Base-by-base conservation (phyloP, 1,140 invertebrate species). In the Drosophila watanabei region DNA sequence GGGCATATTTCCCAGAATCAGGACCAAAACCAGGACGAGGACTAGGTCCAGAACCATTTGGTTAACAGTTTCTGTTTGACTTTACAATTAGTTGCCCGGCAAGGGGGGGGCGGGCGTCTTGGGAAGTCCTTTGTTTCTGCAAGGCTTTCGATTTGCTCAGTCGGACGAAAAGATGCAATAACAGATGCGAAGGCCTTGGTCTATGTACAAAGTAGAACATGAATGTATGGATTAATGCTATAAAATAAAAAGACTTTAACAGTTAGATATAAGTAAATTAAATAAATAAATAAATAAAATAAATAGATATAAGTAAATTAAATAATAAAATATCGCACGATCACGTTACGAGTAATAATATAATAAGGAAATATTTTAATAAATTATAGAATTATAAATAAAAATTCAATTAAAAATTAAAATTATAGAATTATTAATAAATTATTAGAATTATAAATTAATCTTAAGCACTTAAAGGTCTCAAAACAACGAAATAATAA, bases 81-180 rank as follows among this genome's bases (percentile, higher is more conserved):
- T 78, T 78, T 57, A 68, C 63, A 78, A 77, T 78, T 77, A 78
- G 75, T 69, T 64, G 39, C 33, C 43, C 62, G n/a, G 51, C 41
- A 30, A 39, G 39, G 5, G 30, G 33, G 16, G 16, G 11, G 20
- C 60, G 37, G 46, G 46, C 7, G 24, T 11, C 49, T 54, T 60
- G 30, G 41, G 7, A 35, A 43, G 73, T 56, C 48, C 35, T 72
- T 72, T 62, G 56, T 79, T 71, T 64, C 41, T 52, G 39, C 49
- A 65, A 51, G 65, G 64, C 68, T 69, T 71, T 71, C 64, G 64
- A 71, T 56, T 64, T 79, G 80, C 24, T 28, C 80, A 82, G 24
- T 82, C 32, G 73, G 51, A 43, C 58, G 80, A 65, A 82, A 77
- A 82, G 79, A 82, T 82, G 80, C 80, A 82, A 82, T 81, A 76